A percentile compares a stretch with the other conserved stretches of the same genome.
phyloP scores from a whole-genome alignment of 2,888 invertebrate species.

The Gymnosoma rotundatum region DNA sequence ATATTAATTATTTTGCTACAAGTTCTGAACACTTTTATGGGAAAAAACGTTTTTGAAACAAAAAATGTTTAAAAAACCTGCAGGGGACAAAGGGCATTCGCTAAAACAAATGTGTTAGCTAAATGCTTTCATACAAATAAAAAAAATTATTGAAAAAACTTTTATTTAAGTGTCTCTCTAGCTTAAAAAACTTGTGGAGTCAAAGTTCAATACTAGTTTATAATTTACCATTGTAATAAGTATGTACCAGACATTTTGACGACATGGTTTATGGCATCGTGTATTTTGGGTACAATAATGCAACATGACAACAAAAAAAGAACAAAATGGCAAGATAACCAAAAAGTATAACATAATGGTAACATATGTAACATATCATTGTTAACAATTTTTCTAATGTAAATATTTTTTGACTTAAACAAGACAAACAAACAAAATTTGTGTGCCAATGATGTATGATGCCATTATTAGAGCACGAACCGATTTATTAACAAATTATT shows the following conservation, averaged over 20 bases:
- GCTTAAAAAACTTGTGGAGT: background rate
- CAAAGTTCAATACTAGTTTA: background rate
- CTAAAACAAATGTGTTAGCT: background rate
- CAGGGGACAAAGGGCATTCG: background rate
- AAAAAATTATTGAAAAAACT: background rate
- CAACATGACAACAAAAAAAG: slow-evolving; percentile 11
- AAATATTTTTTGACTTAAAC: slow-evolving; percentile 22
- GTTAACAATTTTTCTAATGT: slow-evolving; percentile 60
- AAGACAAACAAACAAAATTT: slow-evolving; percentile 18
- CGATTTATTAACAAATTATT: slow-evolving; percentile 80
- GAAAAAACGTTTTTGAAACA: too few species aligned
- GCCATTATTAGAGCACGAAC: slow-evolving; percentile 75
- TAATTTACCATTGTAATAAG: background rate
- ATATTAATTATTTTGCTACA: too few species aligned
- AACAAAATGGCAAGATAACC: background rate
- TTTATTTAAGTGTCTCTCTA: background rate
- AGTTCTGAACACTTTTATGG: too few species aligned
- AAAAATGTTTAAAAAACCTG: background rate
- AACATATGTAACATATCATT: slow-evolving; percentile 61
- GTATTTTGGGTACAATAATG: slow-evolving; percentile 52
- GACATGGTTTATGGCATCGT: slow-evolving; percentile 51
- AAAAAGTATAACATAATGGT: slow-evolving; percentile 52
- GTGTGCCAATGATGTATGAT: slow-evolving; percentile 51
- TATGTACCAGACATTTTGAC: slow-evolving; percentile 46
- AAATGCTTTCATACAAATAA: background rate